Base-by-base conservation (phyloP, 1,140 invertebrate genomes). In the Bombus polaris region DNA sequence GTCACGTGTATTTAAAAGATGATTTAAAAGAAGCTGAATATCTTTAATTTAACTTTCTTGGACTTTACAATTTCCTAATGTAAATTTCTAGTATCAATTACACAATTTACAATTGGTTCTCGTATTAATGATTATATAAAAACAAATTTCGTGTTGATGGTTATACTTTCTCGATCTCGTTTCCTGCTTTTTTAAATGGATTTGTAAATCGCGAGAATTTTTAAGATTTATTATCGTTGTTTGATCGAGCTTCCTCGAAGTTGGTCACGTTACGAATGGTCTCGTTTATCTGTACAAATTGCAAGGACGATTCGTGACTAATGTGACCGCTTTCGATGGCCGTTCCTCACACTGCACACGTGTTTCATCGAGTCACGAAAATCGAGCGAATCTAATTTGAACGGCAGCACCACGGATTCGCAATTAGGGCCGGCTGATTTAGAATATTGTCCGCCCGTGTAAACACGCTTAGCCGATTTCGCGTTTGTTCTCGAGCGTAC, bases 381-480 rank as follows among this genome's bases (percentile, higher is more conserved):
- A 72, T 37, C 68, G 68, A 72, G 22, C 66, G 76, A 72, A 85
- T 75, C 79, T 81, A 88, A 88, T 86, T 89, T 81, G 70, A 89
- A 81, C 66, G 78, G 39, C 59, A 79, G 32, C 53, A 78, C 59
- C 65, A 37, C 81, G 57, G 71, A 66, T 74, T 86, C 47, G 73
- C 62, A 82, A 86, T 86, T 78, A 86, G 84, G 65, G 32, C 53
- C 15, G 65, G 47, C 42, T 77, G 79, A 83, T 87, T 83, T 78
- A 77, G 87, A 87, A 87, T 83, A 87, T 88, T 81, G 78, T 53
- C 57, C 77, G 71, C 37, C 72, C 59, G 57, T 76, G 68, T 81
- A 70, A 88, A 83, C 68, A 86, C 66, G 62, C 53, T 22, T 53
- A 66, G 32, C 35, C 44, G 75, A 74, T 81, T 66, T 82, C 39